phyloP scores from a whole-genome alignment of 2,797 vertebrate genomes.

The Setipinna tenuifilis region DNA sequence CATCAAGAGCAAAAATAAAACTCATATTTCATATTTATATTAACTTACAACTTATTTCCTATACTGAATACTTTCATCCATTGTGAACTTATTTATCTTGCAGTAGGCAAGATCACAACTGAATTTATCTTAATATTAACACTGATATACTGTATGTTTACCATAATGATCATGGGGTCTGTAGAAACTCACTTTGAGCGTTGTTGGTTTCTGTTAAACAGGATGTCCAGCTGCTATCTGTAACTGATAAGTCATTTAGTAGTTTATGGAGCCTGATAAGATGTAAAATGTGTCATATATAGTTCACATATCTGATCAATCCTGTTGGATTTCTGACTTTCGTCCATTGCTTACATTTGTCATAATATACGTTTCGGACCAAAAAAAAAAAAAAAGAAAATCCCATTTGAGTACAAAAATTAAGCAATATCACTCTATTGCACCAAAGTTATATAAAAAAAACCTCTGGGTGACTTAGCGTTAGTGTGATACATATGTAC shows the following conservation, averaged over 20 bases:
- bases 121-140: background rate
- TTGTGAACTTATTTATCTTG: background rate
- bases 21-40: background rate
- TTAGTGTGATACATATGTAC: constrained; percentile 7
- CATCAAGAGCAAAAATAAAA: constrained; percentile 1
- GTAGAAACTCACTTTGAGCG: background rate
- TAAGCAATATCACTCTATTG: background rate
- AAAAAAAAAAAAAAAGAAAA: background rate
- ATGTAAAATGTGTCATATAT: background rate
- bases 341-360: background rate
- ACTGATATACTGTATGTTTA: background rate
- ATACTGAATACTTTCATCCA: background rate
- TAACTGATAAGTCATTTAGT: background rate
- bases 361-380: background rate
- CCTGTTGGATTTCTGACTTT: background rate
- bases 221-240: background rate
- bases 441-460: background rate
- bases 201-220: background rate
- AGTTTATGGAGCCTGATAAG: background rate
- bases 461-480: background rate
- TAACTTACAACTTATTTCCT: background rate
- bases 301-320: background rate
- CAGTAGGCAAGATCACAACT: background rate
- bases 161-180: background rate
- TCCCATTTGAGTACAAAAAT: background rate